These are phyloP conservation scores for Sardinella longiceps DNA, from an alignment of 2,797 vertebrate genomes.

Conservation along the genomic window DNA sequence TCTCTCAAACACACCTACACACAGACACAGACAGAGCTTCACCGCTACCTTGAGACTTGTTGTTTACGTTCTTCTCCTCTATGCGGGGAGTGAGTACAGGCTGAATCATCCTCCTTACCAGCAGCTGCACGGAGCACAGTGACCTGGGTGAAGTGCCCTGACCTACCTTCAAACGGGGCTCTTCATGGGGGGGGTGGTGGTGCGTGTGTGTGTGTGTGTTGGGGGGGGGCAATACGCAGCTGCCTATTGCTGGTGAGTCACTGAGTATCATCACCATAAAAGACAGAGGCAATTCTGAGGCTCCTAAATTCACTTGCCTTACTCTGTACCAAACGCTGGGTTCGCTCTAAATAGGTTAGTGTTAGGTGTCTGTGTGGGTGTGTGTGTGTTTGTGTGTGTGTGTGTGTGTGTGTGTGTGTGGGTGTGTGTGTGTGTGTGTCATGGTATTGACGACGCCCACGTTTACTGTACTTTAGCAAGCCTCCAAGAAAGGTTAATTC, in stretches of 20 bases:
- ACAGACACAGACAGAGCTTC: background rate
- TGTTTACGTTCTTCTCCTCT: background rate
- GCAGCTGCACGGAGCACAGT: background rate
- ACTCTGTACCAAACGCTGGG: too few relatives aligned
- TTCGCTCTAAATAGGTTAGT: too few relatives aligned
- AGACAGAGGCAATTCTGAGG: background rate
- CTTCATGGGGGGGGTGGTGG: background rate
- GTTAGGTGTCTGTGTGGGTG: too few relatives aligned
- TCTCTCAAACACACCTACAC: background rate
- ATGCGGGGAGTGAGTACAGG: background rate
- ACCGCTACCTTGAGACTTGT: background rate
- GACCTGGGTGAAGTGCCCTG: background rate
- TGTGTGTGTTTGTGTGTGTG: too few relatives aligned
- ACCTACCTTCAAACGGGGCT: constrained; percentile 21
- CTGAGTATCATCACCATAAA: background rate
- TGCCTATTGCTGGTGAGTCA: constrained; percentile 42
- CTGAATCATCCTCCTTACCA: background rate
- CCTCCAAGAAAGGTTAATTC: too few relatives aligned
- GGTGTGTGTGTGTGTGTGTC: too few relatives aligned
- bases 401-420: too few relatives aligned
- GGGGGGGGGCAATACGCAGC: background rate
- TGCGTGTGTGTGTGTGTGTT: too few relatives aligned
- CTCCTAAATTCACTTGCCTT: background rate
- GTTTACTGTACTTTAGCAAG: too few relatives aligned
- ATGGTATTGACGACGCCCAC: too few relatives aligned